Conservation (phyloP, 1,140 invertebrate species). For the Monochamus saltuarius region DNA sequence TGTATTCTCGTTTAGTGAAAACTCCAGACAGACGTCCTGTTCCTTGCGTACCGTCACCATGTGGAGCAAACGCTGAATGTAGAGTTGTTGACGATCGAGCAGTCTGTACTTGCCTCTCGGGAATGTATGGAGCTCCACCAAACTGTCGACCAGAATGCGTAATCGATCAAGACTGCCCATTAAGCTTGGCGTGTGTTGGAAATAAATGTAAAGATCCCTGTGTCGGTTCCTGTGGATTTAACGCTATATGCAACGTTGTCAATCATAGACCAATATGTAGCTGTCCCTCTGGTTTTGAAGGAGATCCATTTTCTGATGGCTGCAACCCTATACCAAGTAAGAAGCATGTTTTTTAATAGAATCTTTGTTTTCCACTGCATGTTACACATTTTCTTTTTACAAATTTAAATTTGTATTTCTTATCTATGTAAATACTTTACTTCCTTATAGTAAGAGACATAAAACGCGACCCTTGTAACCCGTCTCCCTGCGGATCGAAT, state of each 20-base stretch:
- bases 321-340: constrained; percentile 69
- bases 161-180: constrained; percentile 78
- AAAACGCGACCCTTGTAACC: constrained; percentile 69
- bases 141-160: constrained; percentile 76
- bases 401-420: constrained; percentile 6
- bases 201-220: constrained; percentile 80
- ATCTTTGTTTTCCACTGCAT: constrained; percentile 8
- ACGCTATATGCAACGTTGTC: constrained; percentile 74
- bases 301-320: constrained; percentile 75
- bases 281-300: constrained; percentile 73
- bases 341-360: constrained; percentile 47
- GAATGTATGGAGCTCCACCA: constrained; percentile 81
- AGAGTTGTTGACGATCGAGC: constrained; percentile 66
- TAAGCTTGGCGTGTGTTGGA: constrained; percentile 73
- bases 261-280: constrained; percentile 77
- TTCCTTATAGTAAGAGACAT: constrained; percentile 48
- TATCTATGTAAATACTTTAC: constrained; percentile 4
- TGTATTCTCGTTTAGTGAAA: not conserved
- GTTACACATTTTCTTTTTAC: constrained; percentile 6
- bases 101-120: constrained; percentile 73
- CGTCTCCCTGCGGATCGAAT: constrained; percentile 80
- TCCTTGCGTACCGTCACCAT: constrained; percentile 78
- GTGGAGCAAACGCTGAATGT: constrained; percentile 80
- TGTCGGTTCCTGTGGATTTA: constrained; percentile 78
- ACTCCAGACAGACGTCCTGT: constrained; percentile 42